Percentiles rank a stretch among this genome's conserved stretches.
Conservation (phyloP, 2,888 invertebrate genomes). For the Cistogaster globosa region DNA sequence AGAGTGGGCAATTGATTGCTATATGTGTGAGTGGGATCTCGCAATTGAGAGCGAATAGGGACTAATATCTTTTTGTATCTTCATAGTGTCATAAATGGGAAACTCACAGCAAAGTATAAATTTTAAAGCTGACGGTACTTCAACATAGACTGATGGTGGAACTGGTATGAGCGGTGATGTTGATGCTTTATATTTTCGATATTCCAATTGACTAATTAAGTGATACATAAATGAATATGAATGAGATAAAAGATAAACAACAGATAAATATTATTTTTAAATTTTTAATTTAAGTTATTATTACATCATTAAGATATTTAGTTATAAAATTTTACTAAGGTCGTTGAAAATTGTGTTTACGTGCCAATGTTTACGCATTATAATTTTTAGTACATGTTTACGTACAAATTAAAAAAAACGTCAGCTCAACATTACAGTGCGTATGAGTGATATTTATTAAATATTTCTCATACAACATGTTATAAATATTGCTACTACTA, state of each 20-base stretch:
- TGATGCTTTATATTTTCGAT: conserved; percentile 93
- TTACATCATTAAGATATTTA: too few species aligned
- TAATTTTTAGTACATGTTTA: too few species aligned
- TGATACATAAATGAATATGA: conserved; percentile 38
- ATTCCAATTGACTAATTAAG: conserved; percentile 88
- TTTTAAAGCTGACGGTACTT: conserved; percentile 92
- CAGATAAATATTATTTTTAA: too few species aligned
- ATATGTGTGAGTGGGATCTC: conserved; percentile 83
- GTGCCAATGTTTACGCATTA: too few species aligned
- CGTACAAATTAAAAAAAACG: too few species aligned
- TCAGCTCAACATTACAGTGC: neutral
- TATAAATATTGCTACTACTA: neutral
- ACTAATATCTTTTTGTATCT: conserved; percentile 83
- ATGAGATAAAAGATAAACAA: too few species aligned
- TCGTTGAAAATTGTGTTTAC: too few species aligned
- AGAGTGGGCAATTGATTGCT: conserved; percentile 83
- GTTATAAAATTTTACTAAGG: too few species aligned
- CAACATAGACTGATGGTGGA: conserved; percentile 93
- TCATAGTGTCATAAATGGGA: conserved; percentile 91
- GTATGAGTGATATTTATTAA: conserved; percentile 8
- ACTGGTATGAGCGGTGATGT: conserved; percentile 95
- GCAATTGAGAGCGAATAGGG: conserved; percentile 82
- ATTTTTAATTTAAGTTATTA: too few species aligned
- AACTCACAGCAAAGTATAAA: conserved; percentile 94
- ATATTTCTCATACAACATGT: neutral